Evolutionary conservation across 2,113 vertebrate genomes (phyloP).

Genomic region (Uria aalge): DNA sequence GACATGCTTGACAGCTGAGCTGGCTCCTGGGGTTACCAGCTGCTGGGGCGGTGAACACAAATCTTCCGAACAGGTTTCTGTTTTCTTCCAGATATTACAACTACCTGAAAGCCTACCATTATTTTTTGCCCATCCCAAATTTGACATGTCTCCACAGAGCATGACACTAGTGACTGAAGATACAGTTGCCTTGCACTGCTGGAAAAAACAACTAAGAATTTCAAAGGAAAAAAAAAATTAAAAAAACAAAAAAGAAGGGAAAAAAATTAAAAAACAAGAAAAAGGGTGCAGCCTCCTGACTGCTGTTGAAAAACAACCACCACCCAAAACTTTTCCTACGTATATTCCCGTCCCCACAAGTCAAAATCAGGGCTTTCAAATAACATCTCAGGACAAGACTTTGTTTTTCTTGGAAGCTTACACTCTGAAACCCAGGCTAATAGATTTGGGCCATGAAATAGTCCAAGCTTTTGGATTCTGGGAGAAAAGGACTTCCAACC

Average conservation of each 20-base stretch:
- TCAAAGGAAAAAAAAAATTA: not conserved
- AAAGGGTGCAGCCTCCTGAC: not conserved
- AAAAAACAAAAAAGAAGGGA: not conserved
- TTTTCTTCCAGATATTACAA: not conserved
- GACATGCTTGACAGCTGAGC: not conserved
- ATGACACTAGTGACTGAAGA: not conserved
- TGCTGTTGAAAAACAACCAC: not conserved
- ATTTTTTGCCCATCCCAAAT: not conserved
- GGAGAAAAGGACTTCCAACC: not conserved
- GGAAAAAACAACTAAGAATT: not conserved
- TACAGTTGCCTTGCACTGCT: accelerated
- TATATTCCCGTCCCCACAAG: not conserved
- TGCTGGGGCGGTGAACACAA: not conserved
- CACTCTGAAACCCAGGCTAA: not conserved
- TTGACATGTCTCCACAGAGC: not conserved
- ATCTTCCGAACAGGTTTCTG: not conserved
- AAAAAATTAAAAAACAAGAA: not conserved
- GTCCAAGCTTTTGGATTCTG: not conserved
- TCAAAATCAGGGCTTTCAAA: not conserved
- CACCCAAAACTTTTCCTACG: not conserved
- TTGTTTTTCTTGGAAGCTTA: not conserved
- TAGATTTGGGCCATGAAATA: not conserved
- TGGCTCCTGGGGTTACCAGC: not conserved
- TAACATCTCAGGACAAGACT: not conserved
- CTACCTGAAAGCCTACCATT: not conserved